Evolutionary conservation across 2,888 invertebrate species (phyloP), one percentile per base, ranked within the genome.

Genomic region (Heteropelma amictum): DNA sequence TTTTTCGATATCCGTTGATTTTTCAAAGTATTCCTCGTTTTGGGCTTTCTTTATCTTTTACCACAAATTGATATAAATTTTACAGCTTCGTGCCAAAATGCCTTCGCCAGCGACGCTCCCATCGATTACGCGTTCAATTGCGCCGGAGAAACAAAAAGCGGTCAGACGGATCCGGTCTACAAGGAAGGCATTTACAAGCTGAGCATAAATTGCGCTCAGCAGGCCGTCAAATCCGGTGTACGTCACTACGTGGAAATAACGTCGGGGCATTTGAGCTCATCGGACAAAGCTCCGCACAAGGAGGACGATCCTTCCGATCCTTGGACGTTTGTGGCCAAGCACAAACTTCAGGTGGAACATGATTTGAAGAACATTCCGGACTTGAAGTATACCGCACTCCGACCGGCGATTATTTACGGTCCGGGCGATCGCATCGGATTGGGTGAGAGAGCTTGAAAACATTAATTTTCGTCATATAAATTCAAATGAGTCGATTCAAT

Each of bases 101-200:
- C 95, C 0, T 94, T 97, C 84, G 91, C 92, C 65, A 90, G 92
- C 1, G 91, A 92, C 75, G 91, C 92, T 58, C 84, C 88, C 33
- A 96, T 95, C 93, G 94, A 94, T 83, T 93, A 93, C 86, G 96
- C 96, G 51, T 93, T 96, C 74, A 98, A 98, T 90, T 95, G 97
- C 88, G 97, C 97, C 0, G 96, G 95, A 1, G 98, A 98, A 90
- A 97, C 97, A 2, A 95, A 97, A 87, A 93, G 93, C 67, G 95
- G 96, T 12, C 96, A 97, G 90, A 94, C 94, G 8, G 97, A 97
- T 87, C 94, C 96, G 1, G 96, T 98, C 17, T 98, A 97, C 89
- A 93, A 94, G 82, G 97, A 98, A 88, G 97, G 98, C 10, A 95
- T 97, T 78, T 91, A 93, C 72, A 95, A 95, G 81, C 90, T 98